A percentile compares a stretch with the other conserved stretches of the same genome.
phyloP scores from a whole-genome alignment of 2,797 vertebrate genomes.

The Platalea minor region DNA sequence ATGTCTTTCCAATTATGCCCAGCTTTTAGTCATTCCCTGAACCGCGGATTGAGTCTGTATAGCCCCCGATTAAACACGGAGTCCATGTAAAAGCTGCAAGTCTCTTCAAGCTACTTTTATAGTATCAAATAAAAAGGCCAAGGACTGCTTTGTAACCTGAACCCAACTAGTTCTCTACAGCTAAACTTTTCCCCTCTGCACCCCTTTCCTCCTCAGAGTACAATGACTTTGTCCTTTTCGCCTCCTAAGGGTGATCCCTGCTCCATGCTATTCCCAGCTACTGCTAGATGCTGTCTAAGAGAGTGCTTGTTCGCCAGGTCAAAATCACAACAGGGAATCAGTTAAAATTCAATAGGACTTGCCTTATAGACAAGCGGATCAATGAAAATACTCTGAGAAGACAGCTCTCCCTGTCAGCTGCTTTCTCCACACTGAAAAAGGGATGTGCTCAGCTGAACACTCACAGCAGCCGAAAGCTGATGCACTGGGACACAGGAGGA shows the following conservation, averaged over 20 bases:
- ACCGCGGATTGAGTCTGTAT: not conserved
- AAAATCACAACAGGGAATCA: not conserved
- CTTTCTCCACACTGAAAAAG: not conserved
- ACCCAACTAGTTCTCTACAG: not conserved
- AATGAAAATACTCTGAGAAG: not conserved
- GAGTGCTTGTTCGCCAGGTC: not conserved
- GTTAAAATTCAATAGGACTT: not conserved
- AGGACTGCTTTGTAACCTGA: not conserved
- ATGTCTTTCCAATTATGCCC: not conserved
- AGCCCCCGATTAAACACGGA: not conserved
- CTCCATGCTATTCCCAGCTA: not conserved
- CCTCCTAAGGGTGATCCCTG: not conserved
- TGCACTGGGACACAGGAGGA: not conserved
- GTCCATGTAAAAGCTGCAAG: not conserved
- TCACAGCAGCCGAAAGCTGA: not conserved
- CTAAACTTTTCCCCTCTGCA: not conserved
- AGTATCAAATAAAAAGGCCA: not conserved
- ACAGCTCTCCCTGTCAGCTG: not conserved
- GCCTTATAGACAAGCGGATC: not conserved
- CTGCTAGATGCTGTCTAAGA: not conserved
- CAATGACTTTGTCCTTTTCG: not conserved
- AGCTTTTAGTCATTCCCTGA: not conserved
- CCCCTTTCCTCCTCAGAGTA: not conserved
- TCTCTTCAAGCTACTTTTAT: not conserved
- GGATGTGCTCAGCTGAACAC: not conserved